phyloP scores from a whole-genome alignment of 2,113 vertebrate genomes.

The Eublepharis macularius region DNA sequence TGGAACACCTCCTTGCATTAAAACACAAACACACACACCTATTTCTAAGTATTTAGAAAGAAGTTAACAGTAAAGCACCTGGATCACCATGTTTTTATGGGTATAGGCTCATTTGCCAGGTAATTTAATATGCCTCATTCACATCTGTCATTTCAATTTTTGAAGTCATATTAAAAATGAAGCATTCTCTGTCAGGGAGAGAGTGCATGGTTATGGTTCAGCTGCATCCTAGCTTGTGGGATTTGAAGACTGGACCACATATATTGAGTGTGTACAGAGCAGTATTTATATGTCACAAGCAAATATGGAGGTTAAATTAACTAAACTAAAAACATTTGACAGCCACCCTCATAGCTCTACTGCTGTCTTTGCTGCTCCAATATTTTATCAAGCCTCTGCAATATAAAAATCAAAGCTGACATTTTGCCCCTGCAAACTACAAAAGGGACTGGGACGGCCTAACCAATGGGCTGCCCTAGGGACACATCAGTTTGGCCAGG shows the following conservation, averaged over 20 bases:
- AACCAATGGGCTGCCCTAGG: no score
- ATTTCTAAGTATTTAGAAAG: neutral
- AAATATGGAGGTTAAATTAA: slow-evolving; percentile 64
- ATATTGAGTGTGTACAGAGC: slow-evolving; percentile 51
- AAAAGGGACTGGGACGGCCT: no score
- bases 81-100: slow-evolving; percentile 11
- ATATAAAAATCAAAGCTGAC: neutral
- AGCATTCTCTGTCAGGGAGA: slow-evolving; percentile 25
- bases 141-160: slow-evolving; percentile 41
- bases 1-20: neutral
- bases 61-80: slow-evolving; percentile 11
- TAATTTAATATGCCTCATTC: neutral
- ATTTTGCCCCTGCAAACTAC: no score
- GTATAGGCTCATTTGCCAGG: slow-evolving; percentile 3
- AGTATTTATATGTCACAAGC: slow-evolving; percentile 45
- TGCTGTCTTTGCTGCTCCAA: slow-evolving; percentile 35
- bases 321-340: slow-evolving; percentile 35
- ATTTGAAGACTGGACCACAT: slow-evolving; percentile 31
- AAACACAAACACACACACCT: neutral
- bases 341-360: slow-evolving; percentile 35
- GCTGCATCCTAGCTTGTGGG: slow-evolving; percentile 19
- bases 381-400: slow-evolving; percentile 13
- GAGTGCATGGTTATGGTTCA: slow-evolving; percentile 29
- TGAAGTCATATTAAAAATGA: slow-evolving; percentile 36
- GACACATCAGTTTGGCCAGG: no score